Evolutionary conservation across 1,140 invertebrate species (phyloP).

Genomic region (Nymphalis io): DNA sequence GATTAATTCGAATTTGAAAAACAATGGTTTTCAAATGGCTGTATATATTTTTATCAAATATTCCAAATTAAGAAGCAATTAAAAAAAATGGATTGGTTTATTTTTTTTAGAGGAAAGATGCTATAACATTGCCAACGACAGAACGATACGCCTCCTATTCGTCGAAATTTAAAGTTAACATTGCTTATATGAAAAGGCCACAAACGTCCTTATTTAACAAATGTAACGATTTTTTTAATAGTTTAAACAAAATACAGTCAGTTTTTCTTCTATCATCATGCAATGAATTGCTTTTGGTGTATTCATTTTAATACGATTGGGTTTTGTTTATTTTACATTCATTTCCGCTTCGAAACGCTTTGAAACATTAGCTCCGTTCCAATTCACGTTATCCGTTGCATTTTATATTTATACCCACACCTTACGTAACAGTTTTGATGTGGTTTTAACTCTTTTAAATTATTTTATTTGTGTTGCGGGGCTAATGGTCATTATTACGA

Average conservation of each 20-base stretch:
- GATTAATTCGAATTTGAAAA: too few relatives aligned
- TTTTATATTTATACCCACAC: slow-evolving; percentile 30
- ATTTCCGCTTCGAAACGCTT: slow-evolving; percentile 44
- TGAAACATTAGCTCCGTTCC: slow-evolving; percentile 50
- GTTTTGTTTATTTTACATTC: slow-evolving; percentile 39
- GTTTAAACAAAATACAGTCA: neutral
- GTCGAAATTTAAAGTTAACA: too few relatives aligned
- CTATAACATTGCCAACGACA: too few relatives aligned
- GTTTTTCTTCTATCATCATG: slow-evolving; percentile 18
- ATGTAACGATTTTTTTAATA: neutral
- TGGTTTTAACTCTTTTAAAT: neutral
- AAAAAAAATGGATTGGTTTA: too few relatives aligned
- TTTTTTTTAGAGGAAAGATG: too few relatives aligned
- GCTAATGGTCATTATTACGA: neutral
- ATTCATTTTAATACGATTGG: slow-evolving; percentile 24
- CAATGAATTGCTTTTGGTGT: slow-evolving; percentile 2
- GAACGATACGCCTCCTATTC: too few relatives aligned
- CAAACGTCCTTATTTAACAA: neutral
- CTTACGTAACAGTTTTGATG: slow-evolving; percentile 24
- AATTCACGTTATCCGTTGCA: slow-evolving; percentile 34
- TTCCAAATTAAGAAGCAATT: too few relatives aligned
- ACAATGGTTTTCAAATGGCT: too few relatives aligned
- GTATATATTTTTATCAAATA: too few relatives aligned
- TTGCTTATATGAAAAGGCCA: neutral
- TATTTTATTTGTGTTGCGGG: neutral